These are phyloP conservation scores for Cyrtonyx montezumae DNA, from an alignment of 2,113 vertebrate genomes.

Conservation along the genomic window DNA sequence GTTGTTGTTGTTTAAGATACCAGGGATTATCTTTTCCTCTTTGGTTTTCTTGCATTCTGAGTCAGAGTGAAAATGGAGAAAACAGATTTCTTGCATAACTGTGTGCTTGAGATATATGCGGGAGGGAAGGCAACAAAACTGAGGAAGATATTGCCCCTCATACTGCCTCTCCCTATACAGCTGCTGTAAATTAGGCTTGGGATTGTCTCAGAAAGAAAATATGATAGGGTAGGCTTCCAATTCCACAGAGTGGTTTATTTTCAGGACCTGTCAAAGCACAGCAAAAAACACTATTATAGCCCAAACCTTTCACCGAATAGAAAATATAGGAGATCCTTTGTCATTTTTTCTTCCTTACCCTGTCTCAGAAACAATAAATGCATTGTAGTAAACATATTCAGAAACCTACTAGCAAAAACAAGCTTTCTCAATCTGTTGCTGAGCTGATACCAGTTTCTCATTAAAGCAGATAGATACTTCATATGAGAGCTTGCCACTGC, in stretches of 20 bases:
- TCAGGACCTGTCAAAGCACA: background rate
- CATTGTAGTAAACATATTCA: background rate
- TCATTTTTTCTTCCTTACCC: background rate
- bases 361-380: background rate
- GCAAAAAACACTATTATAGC: background rate
- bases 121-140: background rate
- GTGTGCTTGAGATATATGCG: background rate
- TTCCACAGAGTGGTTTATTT: background rate
- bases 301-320: background rate
- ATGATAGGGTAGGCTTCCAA: background rate
- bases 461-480: background rate
- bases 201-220: background rate
- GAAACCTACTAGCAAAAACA: background rate
- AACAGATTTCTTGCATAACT: background rate
- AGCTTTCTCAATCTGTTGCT: background rate
- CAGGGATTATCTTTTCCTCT: background rate
- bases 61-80: background rate
- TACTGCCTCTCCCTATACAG: background rate
- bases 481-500: background rate
- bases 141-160: background rate
- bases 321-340: background rate
- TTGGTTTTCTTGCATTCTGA: background rate
- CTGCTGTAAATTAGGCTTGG: background rate
- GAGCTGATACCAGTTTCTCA: background rate
- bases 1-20: background rate